Evolutionary conservation across 2,888 invertebrate species (phyloP), one percentile per base, ranked within the genome.

Genomic region (Agrotis segetum): DNA sequence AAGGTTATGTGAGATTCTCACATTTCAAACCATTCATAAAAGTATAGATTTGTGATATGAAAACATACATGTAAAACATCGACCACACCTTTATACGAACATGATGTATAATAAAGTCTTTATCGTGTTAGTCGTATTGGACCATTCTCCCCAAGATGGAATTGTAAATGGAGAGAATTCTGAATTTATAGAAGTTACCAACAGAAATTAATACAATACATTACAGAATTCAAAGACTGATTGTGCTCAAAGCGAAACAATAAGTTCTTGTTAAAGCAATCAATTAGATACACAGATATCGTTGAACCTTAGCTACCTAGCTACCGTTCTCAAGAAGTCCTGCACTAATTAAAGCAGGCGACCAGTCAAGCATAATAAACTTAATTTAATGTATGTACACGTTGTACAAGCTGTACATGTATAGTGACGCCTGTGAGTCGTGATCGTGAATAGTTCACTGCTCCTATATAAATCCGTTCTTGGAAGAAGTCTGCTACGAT

Each of bases 381-480:
- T 62, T 44, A 77, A 67, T 77, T 77, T 58, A 71, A 74, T 74
- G 59, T 69, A 55, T 65, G 61, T 65, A 58, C 53, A 53, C 61
- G 40, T n/a, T 62, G 53, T 47, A 46, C 19, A 13, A 56, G 17
- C 58, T 60, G 40, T 64, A 52, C 50, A 49, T 67, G 53, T 68
- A 62, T 66, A 53, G 53, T 67, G 56, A 64, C 55, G 67, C 74
- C 64, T 34, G 68, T 56, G 63, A 68, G 64, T 83, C 81, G 83
- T 81, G 81, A 70, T 80, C 81, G 76, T 80, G 83, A 79, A 79
- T 83, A 83, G 83, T 83, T 83, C 70, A 83, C 49, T 83, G 83
- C 67, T 66, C 75, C 59, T 64, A 72, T 72, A 83, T 83, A 79
- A 79, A 79, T 69, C 81, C 84, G 64, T 81, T 83, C 81, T 81